Evolutionary conservation across 1,140 invertebrate genomes (phyloP).

Genomic region (Drosophila pachea): DNA sequence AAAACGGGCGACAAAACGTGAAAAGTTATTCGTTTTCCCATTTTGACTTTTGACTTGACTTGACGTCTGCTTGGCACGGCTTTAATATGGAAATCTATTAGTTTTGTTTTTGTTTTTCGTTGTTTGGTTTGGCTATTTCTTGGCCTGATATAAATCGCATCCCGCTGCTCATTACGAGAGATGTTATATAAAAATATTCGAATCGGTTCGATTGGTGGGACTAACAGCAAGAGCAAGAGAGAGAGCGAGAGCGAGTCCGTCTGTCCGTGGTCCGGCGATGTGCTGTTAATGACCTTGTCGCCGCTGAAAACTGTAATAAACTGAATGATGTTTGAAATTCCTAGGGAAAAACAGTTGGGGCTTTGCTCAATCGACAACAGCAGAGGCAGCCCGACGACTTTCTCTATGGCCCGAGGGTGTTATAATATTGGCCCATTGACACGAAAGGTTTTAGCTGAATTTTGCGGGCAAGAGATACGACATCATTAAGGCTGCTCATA

Average conservation of each 20-base stretch:
- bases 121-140: constrained; percentile 14
- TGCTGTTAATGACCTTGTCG: constrained; percentile 44
- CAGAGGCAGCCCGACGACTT: constrained; percentile 48
- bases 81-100: too few relatives aligned
- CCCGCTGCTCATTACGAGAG: too few relatives aligned
- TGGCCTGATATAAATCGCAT: too few relatives aligned
- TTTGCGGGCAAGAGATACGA: constrained; percentile 32
- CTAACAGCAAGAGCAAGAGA: too few relatives aligned
- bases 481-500: constrained; percentile 57
- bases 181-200: neutral
- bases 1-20: too few relatives aligned
- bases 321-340: constrained; percentile 42
- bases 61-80: too few relatives aligned
- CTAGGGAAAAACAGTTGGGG: constrained; percentile 51
- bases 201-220: neutral
- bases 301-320: constrained; percentile 25
- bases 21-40: too few relatives aligned
- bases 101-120: constrained; percentile 14
- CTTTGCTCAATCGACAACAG: constrained; percentile 49
- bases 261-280: constrained; percentile 10
- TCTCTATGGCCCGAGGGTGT: constrained; percentile 65
- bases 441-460: constrained; percentile 39
- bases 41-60: too few relatives aligned
- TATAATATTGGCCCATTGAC: constrained; percentile 63
- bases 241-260: too few relatives aligned